phyloP scores from a whole-genome alignment of 2,113 vertebrate species.

The Engystomops pustulosus region DNA sequence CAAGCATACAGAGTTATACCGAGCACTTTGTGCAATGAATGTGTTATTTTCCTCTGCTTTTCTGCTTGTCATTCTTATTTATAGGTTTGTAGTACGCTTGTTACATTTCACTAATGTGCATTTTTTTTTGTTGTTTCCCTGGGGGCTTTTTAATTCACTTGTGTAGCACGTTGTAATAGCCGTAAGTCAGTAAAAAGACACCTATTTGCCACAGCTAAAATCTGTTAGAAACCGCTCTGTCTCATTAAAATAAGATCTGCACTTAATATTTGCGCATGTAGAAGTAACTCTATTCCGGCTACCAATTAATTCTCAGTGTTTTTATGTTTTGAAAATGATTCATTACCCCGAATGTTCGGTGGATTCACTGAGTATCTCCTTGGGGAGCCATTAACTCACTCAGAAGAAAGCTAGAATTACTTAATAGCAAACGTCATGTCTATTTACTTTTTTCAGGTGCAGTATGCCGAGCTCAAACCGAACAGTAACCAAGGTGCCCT shows the following conservation, averaged over 20 bases:
- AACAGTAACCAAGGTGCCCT: conserved; percentile 79
- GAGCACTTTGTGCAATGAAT: conserved; percentile 13
- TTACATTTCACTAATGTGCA: conserved; percentile 45
- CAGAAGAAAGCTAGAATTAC: conserved; percentile 88
- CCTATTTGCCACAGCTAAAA: conserved; percentile 55
- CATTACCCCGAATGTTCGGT: conserved; percentile 91
- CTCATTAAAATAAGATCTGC: conserved; percentile 82
- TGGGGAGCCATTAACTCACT: conserved; percentile 89
- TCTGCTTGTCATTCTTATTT: conserved; percentile 45
- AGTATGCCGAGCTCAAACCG: conserved; percentile 83
- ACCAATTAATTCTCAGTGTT: conserved; percentile 97
- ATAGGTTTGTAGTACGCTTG: conserved; percentile 13
- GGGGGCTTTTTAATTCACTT: conserved; percentile 53
- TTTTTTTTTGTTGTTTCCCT: conserved; percentile 38
- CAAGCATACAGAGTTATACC: conserved; percentile 22
- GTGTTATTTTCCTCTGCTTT: conserved; percentile 25
- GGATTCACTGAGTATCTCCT: conserved; percentile 80
- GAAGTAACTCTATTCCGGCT: conserved; percentile 93
- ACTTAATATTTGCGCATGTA: conserved; percentile 90
- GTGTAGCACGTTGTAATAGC: conserved; percentile 41
- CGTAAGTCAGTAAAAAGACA: conserved; percentile 51
- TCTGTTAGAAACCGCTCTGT: conserved; percentile 69
- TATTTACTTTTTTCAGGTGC: conserved; percentile 98
- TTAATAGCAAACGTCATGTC: conserved; percentile 79
- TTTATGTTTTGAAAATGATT: conserved; percentile 98